phyloP scores from a whole-genome alignment of 2,888 invertebrate genomes.

The Xestia c-nigrum region DNA sequence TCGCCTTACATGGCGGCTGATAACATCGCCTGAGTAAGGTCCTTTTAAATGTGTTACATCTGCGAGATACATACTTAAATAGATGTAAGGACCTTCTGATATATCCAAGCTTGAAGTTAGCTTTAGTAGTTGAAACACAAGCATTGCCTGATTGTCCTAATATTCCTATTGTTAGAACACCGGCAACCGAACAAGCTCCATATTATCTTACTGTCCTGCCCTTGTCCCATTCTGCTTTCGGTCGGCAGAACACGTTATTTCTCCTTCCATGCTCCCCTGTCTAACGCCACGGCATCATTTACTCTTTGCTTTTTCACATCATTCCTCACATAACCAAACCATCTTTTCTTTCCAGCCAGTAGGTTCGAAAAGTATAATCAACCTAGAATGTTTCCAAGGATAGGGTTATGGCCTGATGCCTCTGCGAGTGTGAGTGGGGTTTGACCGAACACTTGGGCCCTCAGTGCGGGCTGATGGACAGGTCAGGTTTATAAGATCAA shows the following conservation, averaged over 20 bases:
- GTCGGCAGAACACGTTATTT: not conserved
- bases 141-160: not conserved
- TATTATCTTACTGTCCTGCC: not conserved
- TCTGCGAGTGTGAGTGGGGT: no score
- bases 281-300: not conserved
- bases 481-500: no score
- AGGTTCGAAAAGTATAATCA: no score
- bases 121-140: no score
- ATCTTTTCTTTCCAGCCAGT: not conserved
- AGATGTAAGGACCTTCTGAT: constrained; percentile 19
- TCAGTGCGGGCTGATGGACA: no score
- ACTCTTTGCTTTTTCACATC: not conserved
- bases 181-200: not conserved
- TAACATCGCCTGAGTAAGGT: constrained; percentile 43
- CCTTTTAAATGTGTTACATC: constrained; percentile 44
- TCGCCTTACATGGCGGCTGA: constrained; percentile 48
- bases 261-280: not conserved
- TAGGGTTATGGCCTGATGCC: no score
- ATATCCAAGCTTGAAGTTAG: not conserved
- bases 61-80: constrained; percentile 30
- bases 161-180: not conserved
- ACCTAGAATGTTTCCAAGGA: no score
- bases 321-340: not conserved
- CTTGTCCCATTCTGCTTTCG: not conserved
- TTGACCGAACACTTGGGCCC: no score